Evolutionary conservation across 2,888 invertebrate genomes (phyloP).

Genomic region (Tachina fera): DNA sequence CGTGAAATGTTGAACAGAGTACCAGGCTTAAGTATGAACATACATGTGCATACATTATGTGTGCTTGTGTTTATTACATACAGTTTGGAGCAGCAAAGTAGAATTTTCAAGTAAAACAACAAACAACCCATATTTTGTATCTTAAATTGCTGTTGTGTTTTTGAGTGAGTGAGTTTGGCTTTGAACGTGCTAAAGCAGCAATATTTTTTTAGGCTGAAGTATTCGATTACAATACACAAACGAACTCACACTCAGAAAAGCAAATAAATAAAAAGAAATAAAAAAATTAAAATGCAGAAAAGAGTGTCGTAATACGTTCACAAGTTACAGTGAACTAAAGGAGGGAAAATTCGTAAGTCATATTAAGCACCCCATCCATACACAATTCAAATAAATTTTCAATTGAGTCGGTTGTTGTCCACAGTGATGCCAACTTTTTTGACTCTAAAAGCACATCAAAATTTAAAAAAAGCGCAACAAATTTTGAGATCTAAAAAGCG

Average conservation of each 20-base stretch:
- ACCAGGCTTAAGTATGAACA: no score
- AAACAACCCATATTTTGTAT: conserved; percentile 47
- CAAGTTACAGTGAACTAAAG: conserved; percentile 33
- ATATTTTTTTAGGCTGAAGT: conserved; percentile 31
- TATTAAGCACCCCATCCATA: no score
- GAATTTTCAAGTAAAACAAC: conserved; percentile 38
- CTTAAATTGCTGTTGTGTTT: conserved; percentile 14
- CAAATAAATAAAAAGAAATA: neutral
- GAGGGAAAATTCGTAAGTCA: neutral
- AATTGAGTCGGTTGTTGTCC: no score
- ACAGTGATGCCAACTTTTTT: no score
- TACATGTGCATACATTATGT: neutral
- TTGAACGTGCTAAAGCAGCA: conserved; percentile 53
- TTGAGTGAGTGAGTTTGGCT: conserved; percentile 43
- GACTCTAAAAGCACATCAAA: no score
- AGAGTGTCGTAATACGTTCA: conserved; percentile 34
- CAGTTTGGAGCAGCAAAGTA: neutral
- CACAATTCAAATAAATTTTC: no score
- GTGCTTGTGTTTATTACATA: no score
- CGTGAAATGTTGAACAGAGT: no score
- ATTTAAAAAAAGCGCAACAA: no score
- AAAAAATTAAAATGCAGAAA: conserved; percentile 33
- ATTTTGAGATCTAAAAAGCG: no score
- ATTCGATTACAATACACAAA: conserved; percentile 43
- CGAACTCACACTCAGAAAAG: neutral